phyloP scores from a whole-genome alignment of 2,797 vertebrate species.

The Avahi laniger region DNA sequence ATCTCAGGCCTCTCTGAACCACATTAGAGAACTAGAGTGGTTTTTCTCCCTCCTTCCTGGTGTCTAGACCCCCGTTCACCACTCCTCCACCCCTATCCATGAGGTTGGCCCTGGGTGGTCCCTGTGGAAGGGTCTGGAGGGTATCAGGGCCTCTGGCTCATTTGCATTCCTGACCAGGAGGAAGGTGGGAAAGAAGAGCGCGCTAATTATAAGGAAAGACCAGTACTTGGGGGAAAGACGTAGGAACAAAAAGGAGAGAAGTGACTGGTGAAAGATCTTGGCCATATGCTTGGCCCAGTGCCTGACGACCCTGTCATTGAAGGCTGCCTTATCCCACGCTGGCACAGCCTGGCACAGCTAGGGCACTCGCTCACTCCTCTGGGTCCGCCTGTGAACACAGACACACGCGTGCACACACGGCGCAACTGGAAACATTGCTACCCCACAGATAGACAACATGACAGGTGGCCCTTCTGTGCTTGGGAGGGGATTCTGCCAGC shows the following conservation, averaged over 20 bases:
- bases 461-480: neutral
- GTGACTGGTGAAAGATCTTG: neutral
- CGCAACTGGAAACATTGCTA: neutral
- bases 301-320: neutral
- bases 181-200: neutral
- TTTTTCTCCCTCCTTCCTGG: neutral
- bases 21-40: neutral
- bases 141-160: neutral
- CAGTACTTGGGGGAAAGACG: neutral
- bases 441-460: no score
- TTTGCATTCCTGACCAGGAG: neutral
- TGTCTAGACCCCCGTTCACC: neutral
- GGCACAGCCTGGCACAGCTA: neutral
- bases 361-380: neutral
- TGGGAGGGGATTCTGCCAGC: neutral
- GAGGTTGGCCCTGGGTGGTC: neutral
- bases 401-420: rapidly evolving
- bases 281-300: neutral
- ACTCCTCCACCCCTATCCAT: neutral
- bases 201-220: no score
- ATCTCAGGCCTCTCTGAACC: neutral
- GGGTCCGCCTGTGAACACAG: neutral
- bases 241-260: neutral
- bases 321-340: no score
- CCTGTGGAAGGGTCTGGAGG: neutral